Evolutionary conservation across 1,140 invertebrate genomes (phyloP).

Genomic region (Drusus annulatus): DNA sequence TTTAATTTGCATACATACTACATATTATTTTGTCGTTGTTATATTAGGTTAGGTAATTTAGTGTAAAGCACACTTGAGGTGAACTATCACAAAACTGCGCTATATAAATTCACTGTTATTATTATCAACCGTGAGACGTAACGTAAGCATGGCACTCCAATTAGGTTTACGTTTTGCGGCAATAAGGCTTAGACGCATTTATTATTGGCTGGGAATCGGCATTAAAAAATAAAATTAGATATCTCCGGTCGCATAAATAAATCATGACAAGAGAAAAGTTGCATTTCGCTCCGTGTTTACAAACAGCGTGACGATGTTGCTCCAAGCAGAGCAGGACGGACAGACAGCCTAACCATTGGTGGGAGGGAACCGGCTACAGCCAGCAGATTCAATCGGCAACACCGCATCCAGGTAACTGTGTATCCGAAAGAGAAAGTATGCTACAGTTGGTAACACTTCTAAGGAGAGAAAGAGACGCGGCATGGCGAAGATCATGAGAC

Average conservation of each 20-base stretch:
- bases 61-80: too few species aligned
- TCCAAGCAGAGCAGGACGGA: not conserved
- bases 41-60: too few species aligned
- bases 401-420: constrained; percentile 23
- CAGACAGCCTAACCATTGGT: not conserved
- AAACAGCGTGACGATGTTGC: constrained; percentile 28
- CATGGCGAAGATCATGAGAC: not conserved
- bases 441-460: constrained; percentile 9
- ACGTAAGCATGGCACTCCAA: too few species aligned
- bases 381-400: constrained; percentile 2
- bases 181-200: not conserved
- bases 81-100: too few species aligned
- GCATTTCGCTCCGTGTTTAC: constrained; percentile 27
- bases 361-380: not conserved
- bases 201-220: not conserved
- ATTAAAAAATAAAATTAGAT: not conserved
- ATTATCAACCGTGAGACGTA: too few species aligned
- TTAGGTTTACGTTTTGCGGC: too few species aligned
- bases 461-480: not conserved
- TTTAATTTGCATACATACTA: too few species aligned
- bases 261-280: constrained; percentile 8
- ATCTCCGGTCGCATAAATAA: constrained; percentile 27
- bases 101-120: too few species aligned
- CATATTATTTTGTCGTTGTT: too few species aligned
- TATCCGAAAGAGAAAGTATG: constrained; percentile 30